Evolutionary conservation across 23 tunicate species (phyloP).

Genomic region (Ciona savignyi): DNA sequence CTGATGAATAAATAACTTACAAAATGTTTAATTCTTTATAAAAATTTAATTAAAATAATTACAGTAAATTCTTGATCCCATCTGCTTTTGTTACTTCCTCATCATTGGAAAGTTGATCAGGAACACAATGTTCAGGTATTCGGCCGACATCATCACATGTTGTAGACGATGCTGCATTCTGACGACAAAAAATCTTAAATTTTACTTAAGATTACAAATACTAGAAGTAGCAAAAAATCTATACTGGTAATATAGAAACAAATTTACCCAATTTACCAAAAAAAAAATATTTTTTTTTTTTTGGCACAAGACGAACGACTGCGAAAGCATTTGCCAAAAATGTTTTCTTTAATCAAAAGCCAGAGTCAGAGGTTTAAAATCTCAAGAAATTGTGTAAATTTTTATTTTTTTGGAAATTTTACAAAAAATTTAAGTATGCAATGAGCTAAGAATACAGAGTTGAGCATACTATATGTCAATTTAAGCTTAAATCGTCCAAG

Average conservation of each 20-base stretch:
- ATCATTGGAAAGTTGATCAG: conserved; percentile 11
- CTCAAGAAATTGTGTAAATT: too few relatives aligned
- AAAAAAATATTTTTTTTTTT: too few relatives aligned
- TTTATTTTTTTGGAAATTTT: too few relatives aligned
- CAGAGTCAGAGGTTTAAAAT: not conserved
- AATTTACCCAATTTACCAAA: too few relatives aligned
- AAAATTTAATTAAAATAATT: not conserved
- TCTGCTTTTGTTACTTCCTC: conserved; percentile 19
- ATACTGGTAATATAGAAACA: too few relatives aligned
- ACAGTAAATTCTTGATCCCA: conserved; percentile 22
- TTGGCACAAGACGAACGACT: too few relatives aligned
- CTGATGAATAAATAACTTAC: too few relatives aligned
- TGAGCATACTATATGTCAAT: not conserved
- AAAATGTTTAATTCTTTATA: not conserved
- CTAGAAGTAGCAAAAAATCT: too few relatives aligned
- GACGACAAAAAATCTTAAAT: not conserved
- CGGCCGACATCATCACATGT: conserved; percentile 44
- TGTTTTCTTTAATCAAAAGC: not conserved
- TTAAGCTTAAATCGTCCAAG: not conserved
- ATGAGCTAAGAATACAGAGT: too few relatives aligned
- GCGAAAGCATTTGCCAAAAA: too few relatives aligned
- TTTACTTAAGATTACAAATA: too few relatives aligned
- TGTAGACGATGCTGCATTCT: conserved; percentile 45
- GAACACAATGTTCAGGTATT: conserved; percentile 48
- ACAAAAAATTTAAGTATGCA: too few relatives aligned